Evolutionary conservation across 2,113 vertebrate genomes (phyloP).

Genomic region (Mastomys natalensis): DNA sequence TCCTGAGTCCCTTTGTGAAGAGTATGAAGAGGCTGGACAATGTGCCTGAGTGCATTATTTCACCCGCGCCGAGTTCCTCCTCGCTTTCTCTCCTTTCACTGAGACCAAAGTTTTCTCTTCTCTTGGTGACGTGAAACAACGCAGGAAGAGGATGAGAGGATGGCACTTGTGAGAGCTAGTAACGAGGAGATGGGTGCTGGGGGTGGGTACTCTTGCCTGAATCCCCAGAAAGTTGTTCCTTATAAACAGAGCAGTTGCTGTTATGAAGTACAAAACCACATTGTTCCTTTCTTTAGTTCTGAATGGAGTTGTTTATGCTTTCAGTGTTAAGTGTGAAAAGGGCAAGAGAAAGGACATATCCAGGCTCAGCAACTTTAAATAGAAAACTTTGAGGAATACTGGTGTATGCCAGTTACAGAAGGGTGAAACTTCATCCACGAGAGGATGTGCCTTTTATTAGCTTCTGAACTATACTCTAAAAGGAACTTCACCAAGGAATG

Average conservation of each 20-base stretch:
- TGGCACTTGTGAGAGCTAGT: constrained; percentile 77
- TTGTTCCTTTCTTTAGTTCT: constrained; percentile 78
- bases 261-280: constrained; percentile 72
- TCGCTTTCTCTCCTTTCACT: constrained; percentile 3
- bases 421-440: constrained; percentile 84
- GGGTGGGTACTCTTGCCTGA: constrained; percentile 57
- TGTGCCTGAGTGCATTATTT: constrained; percentile 71
- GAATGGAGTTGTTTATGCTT: constrained; percentile 80
- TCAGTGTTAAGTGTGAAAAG: constrained; percentile 81
- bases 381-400: constrained; percentile 84
- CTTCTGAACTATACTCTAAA: constrained; percentile 85
- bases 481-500: constrained; percentile 78
- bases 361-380: constrained; percentile 82
- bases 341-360: constrained; percentile 80
- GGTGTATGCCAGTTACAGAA: constrained; percentile 83
- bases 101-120: constrained; percentile 27
- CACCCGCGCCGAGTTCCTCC: constrained; percentile 46
- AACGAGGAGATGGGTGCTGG: constrained; percentile 52
- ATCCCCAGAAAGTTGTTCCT: constrained; percentile 38
- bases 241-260: constrained; percentile 69
- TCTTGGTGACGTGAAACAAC: constrained; percentile 54
- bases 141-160: constrained; percentile 76
- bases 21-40: constrained; percentile 56
- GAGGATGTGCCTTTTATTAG: constrained; percentile 85
- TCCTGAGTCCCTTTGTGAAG: constrained; percentile 71